These are phyloP conservation scores for Lithophane semibrunnea DNA, from an alignment of 2,888 invertebrate species.

Conservation along the genomic window DNA sequence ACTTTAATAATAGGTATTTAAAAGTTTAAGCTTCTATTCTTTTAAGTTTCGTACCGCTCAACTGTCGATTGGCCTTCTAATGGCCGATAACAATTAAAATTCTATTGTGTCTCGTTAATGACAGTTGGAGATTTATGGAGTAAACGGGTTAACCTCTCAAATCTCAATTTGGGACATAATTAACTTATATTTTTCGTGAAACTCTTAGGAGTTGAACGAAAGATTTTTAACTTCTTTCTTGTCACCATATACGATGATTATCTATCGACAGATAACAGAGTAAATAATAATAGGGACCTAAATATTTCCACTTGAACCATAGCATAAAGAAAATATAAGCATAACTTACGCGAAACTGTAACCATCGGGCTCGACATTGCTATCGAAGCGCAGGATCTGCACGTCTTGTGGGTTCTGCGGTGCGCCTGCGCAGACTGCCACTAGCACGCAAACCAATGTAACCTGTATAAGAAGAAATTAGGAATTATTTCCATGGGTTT, in stretches of 20 bases:
- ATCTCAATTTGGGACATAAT: background rate
- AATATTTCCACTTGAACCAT: background rate
- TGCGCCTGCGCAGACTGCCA: constrained; percentile 80
- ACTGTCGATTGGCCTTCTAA: no score
- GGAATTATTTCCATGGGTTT: background rate
- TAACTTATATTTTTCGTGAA: background rate
- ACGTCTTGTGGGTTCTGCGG: constrained; percentile 86
- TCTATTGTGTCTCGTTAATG: no score
- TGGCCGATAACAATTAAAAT: no score
- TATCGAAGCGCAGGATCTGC: constrained; percentile 91
- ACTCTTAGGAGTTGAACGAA: background rate
- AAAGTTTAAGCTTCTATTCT: background rate
- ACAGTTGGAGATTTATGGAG: no score
- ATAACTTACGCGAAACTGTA: constrained; percentile 92
- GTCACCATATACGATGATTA: background rate
- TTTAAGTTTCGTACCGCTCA: background rate
- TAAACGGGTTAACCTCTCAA: background rate
- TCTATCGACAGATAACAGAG: background rate
- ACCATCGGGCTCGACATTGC: constrained; percentile 91
- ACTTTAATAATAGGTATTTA: background rate
- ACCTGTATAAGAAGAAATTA: constrained; percentile 72
- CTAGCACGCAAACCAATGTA: constrained; percentile 78
- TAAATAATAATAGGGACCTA: background rate
- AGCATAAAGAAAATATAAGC: background rate
- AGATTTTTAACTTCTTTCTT: background rate